phyloP scores from a whole-genome alignment of 2,113 vertebrate genomes.

The Periophthalmodon schlosseri region DNA sequence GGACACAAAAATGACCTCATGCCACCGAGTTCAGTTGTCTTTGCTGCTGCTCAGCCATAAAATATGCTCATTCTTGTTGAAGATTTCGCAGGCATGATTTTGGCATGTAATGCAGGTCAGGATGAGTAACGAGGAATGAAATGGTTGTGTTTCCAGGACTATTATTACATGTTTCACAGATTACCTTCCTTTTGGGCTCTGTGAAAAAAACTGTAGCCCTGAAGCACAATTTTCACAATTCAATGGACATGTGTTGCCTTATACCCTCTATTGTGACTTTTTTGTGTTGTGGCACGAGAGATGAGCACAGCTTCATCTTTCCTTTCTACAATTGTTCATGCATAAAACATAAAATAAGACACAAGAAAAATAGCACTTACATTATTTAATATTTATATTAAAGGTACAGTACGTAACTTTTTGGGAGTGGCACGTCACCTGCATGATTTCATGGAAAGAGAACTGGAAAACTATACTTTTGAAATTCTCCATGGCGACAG shows the following conservation, averaged over 20 bases:
- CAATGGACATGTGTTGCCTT: constrained; percentile 22
- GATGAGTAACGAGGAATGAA: constrained; percentile 47
- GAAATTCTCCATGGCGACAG: no score
- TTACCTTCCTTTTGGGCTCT: constrained; percentile 40
- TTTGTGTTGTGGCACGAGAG: constrained; percentile 24
- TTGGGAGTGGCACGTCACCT: no score
- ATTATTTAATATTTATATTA: no score
- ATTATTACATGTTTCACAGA: constrained; percentile 56
- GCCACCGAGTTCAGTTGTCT: not conserved
- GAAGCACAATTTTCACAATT: constrained; percentile 38
- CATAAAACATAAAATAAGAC: no score
- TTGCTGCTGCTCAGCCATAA: not conserved
- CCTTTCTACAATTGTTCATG: not conserved
- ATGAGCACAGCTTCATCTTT: not conserved
- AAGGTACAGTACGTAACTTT: no score
- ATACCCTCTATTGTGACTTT: not conserved
- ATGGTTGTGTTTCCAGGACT: constrained; percentile 31
- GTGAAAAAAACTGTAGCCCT: constrained; percentile 20
- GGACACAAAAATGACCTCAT: constrained; percentile 11
- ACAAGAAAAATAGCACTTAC: no score
- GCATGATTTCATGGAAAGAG: no score
- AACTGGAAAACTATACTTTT: no score
- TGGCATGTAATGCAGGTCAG: constrained; percentile 17
- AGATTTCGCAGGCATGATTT: constrained; percentile 6
- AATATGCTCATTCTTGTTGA: constrained; percentile 10